phyloP scores from a whole-genome alignment of 2,113 vertebrate genomes.

The Epinephelus fuscoguttatus region DNA sequence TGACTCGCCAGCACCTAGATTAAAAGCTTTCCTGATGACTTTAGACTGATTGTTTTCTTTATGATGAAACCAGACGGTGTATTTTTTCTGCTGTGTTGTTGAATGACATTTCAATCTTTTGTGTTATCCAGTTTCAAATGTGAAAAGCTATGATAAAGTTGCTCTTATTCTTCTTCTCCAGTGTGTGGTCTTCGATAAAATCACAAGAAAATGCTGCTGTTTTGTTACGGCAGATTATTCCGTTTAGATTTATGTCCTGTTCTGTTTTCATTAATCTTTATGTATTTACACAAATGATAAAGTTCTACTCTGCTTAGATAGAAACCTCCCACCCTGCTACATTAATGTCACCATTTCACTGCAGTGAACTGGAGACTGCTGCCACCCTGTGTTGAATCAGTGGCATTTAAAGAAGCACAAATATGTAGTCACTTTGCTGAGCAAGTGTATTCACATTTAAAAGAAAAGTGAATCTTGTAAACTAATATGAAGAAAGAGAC shows the following conservation, averaged over 20 bases:
- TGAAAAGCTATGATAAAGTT: not conserved
- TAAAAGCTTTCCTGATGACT: not conserved
- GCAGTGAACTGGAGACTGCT: slow-evolving; percentile 14
- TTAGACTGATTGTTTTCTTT: not conserved
- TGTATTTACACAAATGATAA: not conserved
- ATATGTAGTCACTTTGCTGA: not conserved
- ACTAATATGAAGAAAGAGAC: not conserved
- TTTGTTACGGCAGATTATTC: not conserved
- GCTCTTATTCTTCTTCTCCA: not conserved
- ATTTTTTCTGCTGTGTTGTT: not conserved
- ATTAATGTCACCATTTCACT: not conserved
- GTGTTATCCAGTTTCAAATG: not conserved
- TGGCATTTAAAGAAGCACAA: not conserved
- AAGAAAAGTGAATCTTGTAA: not conserved
- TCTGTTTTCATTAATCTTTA: not conserved
- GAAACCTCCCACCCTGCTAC: not conserved
- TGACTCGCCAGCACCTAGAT: slow-evolving; percentile 25
- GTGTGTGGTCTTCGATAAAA: not conserved
- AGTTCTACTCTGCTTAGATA: not conserved
- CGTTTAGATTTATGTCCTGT: not conserved
- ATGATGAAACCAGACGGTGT: not conserved
- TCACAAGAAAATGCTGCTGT: not conserved
- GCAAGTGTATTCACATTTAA: not conserved
- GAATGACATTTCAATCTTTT: not conserved
- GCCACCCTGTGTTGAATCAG: slow-evolving; percentile 45